Evolutionary conservation across 2,113 vertebrate species (phyloP).

Genomic region (Jacana jacana): DNA sequence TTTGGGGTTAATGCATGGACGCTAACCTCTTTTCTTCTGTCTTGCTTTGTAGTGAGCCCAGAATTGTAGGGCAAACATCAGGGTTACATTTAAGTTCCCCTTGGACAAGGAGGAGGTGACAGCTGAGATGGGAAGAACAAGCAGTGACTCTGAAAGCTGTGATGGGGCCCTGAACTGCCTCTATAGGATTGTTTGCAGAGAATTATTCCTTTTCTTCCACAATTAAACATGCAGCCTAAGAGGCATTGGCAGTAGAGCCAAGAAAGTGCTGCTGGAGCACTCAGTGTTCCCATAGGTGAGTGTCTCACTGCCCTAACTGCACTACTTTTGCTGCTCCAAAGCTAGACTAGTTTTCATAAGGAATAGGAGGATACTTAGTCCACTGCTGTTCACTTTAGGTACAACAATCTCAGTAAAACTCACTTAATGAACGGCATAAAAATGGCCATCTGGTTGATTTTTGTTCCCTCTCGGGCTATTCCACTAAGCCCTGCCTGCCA

Average conservation of each 20-base stretch:
- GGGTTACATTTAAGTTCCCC: background rate
- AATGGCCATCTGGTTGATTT: constrained; percentile 19
- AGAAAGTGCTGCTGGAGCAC: background rate
- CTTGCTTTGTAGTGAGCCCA: background rate
- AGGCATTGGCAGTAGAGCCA: background rate
- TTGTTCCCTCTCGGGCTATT: background rate
- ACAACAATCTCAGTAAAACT: background rate
- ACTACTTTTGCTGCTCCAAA: background rate
- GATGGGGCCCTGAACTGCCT: background rate
- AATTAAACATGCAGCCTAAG: background rate
- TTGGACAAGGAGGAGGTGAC: background rate
- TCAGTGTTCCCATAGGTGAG: background rate
- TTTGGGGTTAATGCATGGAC: background rate
- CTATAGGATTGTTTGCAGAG: background rate
- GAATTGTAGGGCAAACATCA: background rate
- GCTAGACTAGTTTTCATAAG: background rate
- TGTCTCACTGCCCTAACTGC: background rate
- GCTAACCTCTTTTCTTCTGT: background rate
- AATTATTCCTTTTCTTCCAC: background rate
- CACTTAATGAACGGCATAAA: constrained; percentile 12
- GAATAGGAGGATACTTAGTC: background rate
- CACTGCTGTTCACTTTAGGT: background rate
- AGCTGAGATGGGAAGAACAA: background rate
- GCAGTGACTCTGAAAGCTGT: background rate
- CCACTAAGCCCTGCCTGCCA: background rate